Percentiles rank a stretch among this genome's conserved stretches.
Conservation (phyloP, 2,888 invertebrate species). For the Blastobasis adustella region DNA sequence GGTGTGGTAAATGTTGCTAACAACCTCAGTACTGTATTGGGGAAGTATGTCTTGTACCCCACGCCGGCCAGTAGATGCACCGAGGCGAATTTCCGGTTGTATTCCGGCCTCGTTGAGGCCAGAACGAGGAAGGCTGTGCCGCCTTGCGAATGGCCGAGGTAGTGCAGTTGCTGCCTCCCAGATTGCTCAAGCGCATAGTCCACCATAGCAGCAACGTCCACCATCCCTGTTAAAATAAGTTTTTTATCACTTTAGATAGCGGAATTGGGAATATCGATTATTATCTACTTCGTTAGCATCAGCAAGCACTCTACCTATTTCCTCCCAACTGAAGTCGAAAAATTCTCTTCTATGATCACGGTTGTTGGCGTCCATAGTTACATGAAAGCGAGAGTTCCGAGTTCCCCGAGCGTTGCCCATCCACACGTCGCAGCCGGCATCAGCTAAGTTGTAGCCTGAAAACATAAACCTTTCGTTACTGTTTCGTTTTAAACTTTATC, state of each 20-base stretch:
- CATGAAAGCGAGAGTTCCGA: constrained; percentile 50
- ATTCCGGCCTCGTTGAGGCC: constrained; percentile 15
- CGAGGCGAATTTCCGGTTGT: constrained; percentile 15
- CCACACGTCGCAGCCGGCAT: constrained; percentile 80
- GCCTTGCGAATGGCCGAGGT: constrained; percentile 24
- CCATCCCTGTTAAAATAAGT: neutral
- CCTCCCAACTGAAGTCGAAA: constrained; percentile 25
- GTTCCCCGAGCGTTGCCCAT: constrained; percentile 83
- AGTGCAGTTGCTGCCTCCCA: constrained; percentile 15
- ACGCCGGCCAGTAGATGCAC: constrained; percentile 22
- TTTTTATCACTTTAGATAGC: too few species aligned
- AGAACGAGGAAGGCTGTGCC: constrained; percentile 16
- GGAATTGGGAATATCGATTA: too few species aligned
- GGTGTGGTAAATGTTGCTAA: neutral
- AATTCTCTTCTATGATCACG: constrained; percentile 8
- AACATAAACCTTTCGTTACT: neutral
- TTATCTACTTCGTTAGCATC: too few species aligned
- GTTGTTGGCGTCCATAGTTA: constrained; percentile 10
- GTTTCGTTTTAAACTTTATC: too few species aligned
- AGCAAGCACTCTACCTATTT: constrained; percentile 12
- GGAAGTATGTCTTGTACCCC: constrained; percentile 16
- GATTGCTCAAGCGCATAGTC: constrained; percentile 15
- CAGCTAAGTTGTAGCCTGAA: constrained; percentile 51
- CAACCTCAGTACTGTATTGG: constrained; percentile 5
- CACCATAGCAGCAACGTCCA: constrained; percentile 10